These are phyloP conservation scores for Serranochromis macrocephalus DNA, from an alignment of 2,113 vertebrate genomes.

Conservation along the genomic window DNA sequence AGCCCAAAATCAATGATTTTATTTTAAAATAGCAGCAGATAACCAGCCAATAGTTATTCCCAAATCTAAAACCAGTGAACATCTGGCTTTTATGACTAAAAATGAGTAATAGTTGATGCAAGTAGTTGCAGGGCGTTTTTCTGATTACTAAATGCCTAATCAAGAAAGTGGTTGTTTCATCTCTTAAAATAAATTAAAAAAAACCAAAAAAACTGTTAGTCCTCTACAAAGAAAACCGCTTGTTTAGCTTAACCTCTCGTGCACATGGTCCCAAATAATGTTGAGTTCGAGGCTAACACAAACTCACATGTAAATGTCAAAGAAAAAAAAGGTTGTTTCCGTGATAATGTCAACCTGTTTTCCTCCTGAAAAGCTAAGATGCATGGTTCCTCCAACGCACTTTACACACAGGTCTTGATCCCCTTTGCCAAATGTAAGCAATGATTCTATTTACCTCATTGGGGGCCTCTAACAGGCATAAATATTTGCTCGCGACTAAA, in stretches of 20 bases:
- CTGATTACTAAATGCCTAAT: neutral
- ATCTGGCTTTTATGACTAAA: neutral
- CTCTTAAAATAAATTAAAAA: fast-evolving
- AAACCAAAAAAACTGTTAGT: neutral
- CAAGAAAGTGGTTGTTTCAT: no score
- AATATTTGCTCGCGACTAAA: constrained; percentile 77
- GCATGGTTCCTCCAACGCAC: constrained; percentile 7
- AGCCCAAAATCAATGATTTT: neutral
- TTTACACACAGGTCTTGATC: constrained; percentile 45
- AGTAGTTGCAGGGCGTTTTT: neutral
- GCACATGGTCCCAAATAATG: neutral
- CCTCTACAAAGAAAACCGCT: neutral
- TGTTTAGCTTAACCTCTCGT: neutral
- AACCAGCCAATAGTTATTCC: neutral
- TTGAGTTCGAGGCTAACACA: neutral
- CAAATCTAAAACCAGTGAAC: neutral
- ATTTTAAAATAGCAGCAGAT: neutral
- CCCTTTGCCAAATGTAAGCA: constrained; percentile 71
- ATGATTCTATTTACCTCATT: constrained; percentile 68
- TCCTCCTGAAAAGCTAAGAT: constrained; percentile 25
- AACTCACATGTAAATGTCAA: constrained; percentile 25
- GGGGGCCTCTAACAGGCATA: constrained; percentile 71
- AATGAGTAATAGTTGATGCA: neutral
- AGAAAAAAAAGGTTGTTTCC: constrained; percentile 23
- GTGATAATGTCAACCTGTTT: constrained; percentile 32